Conservation (phyloP, 2,888 invertebrate genomes). For the Dinocampus coccinellae region DNA sequence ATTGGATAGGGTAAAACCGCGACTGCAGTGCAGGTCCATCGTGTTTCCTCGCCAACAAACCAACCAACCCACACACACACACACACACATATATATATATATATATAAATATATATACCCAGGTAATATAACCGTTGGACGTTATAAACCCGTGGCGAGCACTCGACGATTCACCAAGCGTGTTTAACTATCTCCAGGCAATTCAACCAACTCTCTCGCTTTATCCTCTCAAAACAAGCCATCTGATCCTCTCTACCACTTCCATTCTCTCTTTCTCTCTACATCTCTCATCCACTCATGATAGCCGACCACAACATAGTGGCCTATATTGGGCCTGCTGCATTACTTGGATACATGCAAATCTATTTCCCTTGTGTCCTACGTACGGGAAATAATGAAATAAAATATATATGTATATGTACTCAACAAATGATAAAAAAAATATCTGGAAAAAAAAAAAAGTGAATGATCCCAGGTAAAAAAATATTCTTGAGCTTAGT, state of each 20-base stretch:
- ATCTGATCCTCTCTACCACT: too few species aligned
- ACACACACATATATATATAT: too few species aligned
- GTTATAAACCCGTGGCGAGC: slow-evolving; percentile 4
- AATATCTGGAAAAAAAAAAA: not conserved
- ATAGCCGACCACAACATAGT: slow-evolving; percentile 19
- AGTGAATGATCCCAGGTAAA: not conserved
- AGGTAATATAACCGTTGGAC: not conserved
- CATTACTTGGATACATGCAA: not conserved
- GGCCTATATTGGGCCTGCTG: not conserved
- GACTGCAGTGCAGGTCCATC: not conserved
- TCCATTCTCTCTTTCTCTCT: not conserved
- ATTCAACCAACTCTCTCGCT: not conserved
- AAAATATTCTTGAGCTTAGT: not conserved
- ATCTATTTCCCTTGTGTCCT: not conserved
- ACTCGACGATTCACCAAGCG: slow-evolving; percentile 15
- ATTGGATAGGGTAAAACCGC: not conserved
- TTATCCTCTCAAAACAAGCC: not conserved
- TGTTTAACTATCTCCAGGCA: slow-evolving; percentile 22
- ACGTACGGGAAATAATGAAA: not conserved
- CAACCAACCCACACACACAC: not conserved
- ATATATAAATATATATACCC: too few species aligned
- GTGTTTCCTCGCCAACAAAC: not conserved
- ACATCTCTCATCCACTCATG: slow-evolving; percentile 15
- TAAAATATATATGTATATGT: not conserved
- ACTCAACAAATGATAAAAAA: not conserved